Percentiles rank a stretch among this genome's conserved stretches.
Evolutionary conservation across 2,113 vertebrate species (phyloP).

Genomic region (Onychorhynchus coronatus): DNA sequence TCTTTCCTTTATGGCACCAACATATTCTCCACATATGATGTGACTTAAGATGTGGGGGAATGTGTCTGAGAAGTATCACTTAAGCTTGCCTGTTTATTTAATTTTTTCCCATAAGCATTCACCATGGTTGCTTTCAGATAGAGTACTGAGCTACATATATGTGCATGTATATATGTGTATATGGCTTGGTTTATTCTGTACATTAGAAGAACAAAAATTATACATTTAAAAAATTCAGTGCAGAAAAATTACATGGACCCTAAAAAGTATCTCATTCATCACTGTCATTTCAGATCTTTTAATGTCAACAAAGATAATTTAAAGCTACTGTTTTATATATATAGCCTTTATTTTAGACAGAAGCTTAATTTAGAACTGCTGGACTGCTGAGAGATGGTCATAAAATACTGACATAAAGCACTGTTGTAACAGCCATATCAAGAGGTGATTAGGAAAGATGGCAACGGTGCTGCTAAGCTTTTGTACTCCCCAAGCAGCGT

Average conservation of each 20-base stretch:
- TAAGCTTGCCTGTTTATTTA: neutral
- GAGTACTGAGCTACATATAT: neutral
- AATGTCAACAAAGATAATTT: neutral
- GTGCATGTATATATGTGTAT: neutral
- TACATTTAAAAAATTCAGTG: neutral
- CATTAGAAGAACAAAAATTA: neutral
- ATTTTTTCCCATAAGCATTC: neutral
- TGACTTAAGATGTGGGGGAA: neutral
- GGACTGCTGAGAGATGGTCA: neutral
- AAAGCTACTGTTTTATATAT: neutral
- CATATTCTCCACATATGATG: neutral
- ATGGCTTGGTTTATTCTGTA: neutral
- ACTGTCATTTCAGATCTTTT: neutral
- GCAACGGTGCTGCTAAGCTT: neutral
- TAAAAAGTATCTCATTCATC: neutral
- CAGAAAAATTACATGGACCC: neutral
- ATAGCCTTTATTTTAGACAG: neutral
- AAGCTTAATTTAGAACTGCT: neutral
- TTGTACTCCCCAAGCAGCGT: neutral
- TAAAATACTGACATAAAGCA: neutral
- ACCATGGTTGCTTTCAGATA: neutral
- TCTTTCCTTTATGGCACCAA: neutral
- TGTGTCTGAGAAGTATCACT: neutral
- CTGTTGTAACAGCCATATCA: neutral
- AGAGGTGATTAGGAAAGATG: neutral